phyloP scores from a whole-genome alignment of 2,888 invertebrate species.

The Cyrtodaria siliqua region DNA sequence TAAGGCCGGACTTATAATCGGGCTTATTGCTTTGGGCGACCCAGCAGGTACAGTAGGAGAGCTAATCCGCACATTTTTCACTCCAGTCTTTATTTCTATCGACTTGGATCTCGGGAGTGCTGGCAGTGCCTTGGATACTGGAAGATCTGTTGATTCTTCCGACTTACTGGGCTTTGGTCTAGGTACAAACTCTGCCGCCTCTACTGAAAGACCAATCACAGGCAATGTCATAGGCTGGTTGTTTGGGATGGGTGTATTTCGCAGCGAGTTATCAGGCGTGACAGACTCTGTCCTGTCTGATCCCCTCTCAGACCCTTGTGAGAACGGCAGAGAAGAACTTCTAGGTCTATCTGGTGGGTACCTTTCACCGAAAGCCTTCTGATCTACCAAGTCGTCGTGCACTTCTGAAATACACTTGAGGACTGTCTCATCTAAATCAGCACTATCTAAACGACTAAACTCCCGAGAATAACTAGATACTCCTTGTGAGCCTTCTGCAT shows the following conservation, averaged over 20 bases:
- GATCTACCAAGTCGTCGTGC: conserved; percentile 19
- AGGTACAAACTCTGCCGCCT: conserved; percentile 67
- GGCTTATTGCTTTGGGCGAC: conserved; percentile 30
- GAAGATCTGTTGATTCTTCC: conserved; percentile 11
- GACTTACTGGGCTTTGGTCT: conserved; percentile 37
- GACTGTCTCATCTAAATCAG: conserved; percentile 61
- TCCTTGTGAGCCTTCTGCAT: too few relatives aligned
- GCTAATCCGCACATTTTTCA: conserved; percentile 33
- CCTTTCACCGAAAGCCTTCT: background rate
- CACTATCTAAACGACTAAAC: conserved; percentile 31
- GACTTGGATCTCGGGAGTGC: conserved; percentile 24
- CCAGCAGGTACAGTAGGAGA: conserved; percentile 14
- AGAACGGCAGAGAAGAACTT: conserved; percentile 10
- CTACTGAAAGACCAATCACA: conserved; percentile 59
- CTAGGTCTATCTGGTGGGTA: background rate
- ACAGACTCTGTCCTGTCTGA: conserved; percentile 7
- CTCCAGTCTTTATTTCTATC: conserved; percentile 32
- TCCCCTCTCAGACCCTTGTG: conserved; percentile 14
- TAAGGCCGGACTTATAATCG: conserved; percentile 29
- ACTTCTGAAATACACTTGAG: conserved; percentile 57
- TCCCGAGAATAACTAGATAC: too few relatives aligned
- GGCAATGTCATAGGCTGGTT: conserved; percentile 60
- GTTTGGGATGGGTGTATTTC: conserved; percentile 17
- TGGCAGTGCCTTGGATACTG: background rate
- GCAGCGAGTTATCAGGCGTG: conserved; percentile 5